These are phyloP conservation scores for Lindbergichthys nudifrons DNA, from an alignment of 2,797 vertebrate species.

Conservation along the genomic window DNA sequence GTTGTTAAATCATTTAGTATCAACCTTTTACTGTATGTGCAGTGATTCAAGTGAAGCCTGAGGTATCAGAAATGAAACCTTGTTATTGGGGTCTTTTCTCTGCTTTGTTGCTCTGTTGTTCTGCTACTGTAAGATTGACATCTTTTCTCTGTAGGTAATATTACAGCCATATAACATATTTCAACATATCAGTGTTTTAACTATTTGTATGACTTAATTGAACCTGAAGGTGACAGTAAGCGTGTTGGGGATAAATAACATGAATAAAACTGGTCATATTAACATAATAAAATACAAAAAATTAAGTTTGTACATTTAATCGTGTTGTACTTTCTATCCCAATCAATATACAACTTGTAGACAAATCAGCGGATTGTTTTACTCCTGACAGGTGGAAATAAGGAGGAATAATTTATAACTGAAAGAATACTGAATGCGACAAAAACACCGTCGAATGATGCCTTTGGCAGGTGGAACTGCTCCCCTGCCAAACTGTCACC, in stretches of 20 bases:
- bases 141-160: background rate
- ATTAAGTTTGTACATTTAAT: background rate
- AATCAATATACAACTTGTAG: conserved; percentile 43
- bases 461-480: conserved; percentile 83
- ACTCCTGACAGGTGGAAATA: conserved; percentile 63
- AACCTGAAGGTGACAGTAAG: background rate
- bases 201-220: background rate
- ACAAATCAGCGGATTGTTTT: conserved; percentile 63
- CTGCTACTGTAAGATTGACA: background rate
- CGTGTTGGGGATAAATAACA: background rate
- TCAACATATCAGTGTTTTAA: background rate
- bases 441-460: conserved; percentile 74
- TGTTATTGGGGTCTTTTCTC: conserved; percentile 28
- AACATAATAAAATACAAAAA: background rate
- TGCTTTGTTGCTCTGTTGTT: conserved; percentile 26
- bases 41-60: conserved; percentile 60
- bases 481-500: conserved; percentile 90
- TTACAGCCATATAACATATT: background rate
- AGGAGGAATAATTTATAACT: conserved; percentile 60
- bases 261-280: background rate
- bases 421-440: conserved; percentile 63
- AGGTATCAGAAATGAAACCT: conserved; percentile 41
- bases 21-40: conserved; percentile 59
- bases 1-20: conserved; percentile 79
- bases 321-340: conserved; percentile 15